Conservation (phyloP, 2,888 invertebrate genomes). For the Mesorhabditis spiculigera region DNA sequence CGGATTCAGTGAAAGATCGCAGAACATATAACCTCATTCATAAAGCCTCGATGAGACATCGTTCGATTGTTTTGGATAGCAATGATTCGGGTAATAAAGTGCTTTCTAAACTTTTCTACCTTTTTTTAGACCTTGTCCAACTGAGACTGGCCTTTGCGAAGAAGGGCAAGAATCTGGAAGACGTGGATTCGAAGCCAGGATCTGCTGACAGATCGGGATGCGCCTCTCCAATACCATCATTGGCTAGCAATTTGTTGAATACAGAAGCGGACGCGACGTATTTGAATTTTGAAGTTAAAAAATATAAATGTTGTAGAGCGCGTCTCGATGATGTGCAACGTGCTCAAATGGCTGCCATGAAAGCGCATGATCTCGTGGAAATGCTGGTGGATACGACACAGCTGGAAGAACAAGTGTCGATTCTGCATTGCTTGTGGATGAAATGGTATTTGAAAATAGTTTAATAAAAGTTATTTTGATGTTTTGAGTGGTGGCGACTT, state of each 20-base stretch:
- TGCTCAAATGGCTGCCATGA: constrained; percentile 64
- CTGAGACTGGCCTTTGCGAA: constrained; percentile 36
- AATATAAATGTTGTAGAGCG: background rate
- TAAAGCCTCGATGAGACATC: constrained; percentile 54
- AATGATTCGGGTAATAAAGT: constrained; percentile 41
- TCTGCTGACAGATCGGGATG: no score
- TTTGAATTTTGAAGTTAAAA: background rate
- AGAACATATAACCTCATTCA: constrained; percentile 46
- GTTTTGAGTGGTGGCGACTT: constrained; percentile 62
- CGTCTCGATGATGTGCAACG: background rate
- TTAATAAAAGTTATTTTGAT: constrained; percentile 7
- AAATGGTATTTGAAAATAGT: constrained; percentile 70
- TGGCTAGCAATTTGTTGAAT: background rate
- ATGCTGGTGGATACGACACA: constrained; percentile 88
- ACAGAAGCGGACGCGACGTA: background rate
- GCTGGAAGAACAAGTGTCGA: constrained; percentile 94
- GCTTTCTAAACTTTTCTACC: no score
- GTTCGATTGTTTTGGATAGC: constrained; percentile 54
- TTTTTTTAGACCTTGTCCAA: constrained; percentile 38
- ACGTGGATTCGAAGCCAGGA: no score
- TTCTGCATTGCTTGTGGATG: constrained; percentile 88
- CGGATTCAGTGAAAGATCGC: constrained; percentile 49
- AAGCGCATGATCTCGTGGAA: constrained; percentile 83
- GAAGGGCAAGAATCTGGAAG: constrained; percentile 9
- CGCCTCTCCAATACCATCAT: background rate